phyloP scores from a whole-genome alignment of 2,797 vertebrate species.

The Ciconia nigra region DNA sequence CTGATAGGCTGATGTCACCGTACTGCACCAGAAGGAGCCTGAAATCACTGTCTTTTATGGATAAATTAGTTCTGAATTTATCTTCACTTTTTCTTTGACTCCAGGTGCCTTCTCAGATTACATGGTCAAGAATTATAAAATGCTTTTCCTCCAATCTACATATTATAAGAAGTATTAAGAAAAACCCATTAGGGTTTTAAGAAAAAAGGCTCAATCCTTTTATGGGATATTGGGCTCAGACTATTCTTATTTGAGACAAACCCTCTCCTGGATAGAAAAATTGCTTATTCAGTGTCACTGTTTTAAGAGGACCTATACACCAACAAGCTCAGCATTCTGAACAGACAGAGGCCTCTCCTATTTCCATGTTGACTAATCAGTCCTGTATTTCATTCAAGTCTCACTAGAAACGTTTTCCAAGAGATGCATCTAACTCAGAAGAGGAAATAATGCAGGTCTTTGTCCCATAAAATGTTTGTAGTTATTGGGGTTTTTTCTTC shows the following conservation, averaged over 20 bases:
- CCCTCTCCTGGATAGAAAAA: not conserved
- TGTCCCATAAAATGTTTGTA: not conserved
- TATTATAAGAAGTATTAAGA: not conserved
- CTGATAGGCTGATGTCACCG: not conserved
- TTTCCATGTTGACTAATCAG: not conserved
- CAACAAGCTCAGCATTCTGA: not conserved
- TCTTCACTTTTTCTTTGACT: not conserved
- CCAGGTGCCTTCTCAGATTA: not conserved
- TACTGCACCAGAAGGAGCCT: not conserved
- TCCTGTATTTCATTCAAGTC: not conserved
- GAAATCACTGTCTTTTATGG: not conserved
- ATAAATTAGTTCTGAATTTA: not conserved
- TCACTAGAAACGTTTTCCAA: not conserved
- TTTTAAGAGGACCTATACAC: not conserved
- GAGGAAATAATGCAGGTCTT: not conserved
- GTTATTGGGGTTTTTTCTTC: not conserved
- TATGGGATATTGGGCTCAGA: not conserved
- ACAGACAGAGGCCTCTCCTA: not conserved
- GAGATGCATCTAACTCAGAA: not conserved
- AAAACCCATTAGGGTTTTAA: not conserved
- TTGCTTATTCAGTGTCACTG: not conserved
- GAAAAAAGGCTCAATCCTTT: not conserved
- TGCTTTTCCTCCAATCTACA: not conserved
- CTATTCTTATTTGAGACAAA: not conserved
- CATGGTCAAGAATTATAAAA: not conserved